Base-by-base conservation (phyloP, 2,797 vertebrate species). In the Poeciliopsis turneri region DNA sequence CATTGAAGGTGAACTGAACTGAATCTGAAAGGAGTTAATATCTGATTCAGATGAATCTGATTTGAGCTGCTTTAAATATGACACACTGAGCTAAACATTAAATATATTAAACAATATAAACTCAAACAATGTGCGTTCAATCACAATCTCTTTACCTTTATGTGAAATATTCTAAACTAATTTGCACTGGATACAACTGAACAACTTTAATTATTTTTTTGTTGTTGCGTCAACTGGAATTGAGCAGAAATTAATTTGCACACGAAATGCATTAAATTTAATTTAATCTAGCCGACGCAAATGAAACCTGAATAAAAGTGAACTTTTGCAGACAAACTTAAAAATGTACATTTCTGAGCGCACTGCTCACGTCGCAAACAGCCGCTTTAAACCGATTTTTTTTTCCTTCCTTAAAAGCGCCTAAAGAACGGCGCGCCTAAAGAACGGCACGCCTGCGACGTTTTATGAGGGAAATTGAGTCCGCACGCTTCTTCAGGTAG, bases 391-490 rank as follows among this genome's bases (percentile, higher is more conserved):
- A 47, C 10, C 10, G 5, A 25, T 33, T n/a, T 25, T 4, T 18
- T 20, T 39, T 16, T 18, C 28, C 51, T 28, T 45, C 5, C 12
- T 45, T n/a, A 13, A 69, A 41, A 69, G 33, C 10, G 23, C 10
- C 33, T 51, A 0, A 74, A 41, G 72, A 51, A n/a, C 18, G 2
- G 12, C 33, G 18, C 49, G 30, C 61, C 45, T 39, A 0, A 74
- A 41, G 72, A 51, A n/a, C 18, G 2, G 12, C 33, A n/a, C 49
- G 30, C 61, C 45, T 39, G 45, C 36, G 25, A 49, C 45, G 13
- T 76, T 76, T 76, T 66, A 66, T 4, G 41, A 69, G 36, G 9
- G 68, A 59, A 55, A 28, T 77, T 53, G 25, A 28, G 43, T 43
- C n/a, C 11, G 75, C 36, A 43, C 6, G 36, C 36, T 70, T 69